Evolutionary conservation across 2,113 vertebrate species (phyloP).

Genomic region (Mixornis gularis): DNA sequence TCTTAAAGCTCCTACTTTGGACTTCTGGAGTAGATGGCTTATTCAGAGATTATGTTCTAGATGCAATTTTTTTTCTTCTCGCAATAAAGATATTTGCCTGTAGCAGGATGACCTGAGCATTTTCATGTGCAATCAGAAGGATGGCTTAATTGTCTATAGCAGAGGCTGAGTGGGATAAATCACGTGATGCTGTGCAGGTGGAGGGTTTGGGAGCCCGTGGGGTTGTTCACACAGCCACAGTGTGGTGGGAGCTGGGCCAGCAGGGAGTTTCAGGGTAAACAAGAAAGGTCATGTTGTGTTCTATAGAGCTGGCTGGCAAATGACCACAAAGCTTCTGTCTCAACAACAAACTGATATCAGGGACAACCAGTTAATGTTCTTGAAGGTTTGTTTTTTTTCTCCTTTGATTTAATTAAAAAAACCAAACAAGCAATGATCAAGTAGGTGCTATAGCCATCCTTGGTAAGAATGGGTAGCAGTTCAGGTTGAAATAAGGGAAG

Average conservation of each 20-base stretch:
- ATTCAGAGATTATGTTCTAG: not conserved
- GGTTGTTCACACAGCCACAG: not conserved
- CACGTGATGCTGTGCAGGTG: accelerated
- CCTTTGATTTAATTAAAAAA: not conserved
- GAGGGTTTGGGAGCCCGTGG: accelerated
- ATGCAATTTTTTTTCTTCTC: not conserved
- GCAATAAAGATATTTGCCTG: not conserved
- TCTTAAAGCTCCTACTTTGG: not conserved
- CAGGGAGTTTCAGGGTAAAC: not conserved
- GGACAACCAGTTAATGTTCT: not conserved
- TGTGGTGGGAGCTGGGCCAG: not conserved
- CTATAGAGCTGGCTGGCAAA: not conserved
- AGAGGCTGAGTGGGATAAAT: not conserved
- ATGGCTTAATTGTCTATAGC: not conserved
- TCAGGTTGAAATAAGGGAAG: not conserved
- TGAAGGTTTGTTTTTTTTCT: too few relatives aligned
- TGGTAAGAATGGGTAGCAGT: not conserved
- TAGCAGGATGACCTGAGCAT: not conserved
- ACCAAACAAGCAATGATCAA: not conserved
- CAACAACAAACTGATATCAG: not conserved
- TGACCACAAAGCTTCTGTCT: not conserved
- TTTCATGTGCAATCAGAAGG: not conserved
- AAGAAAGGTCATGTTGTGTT: not conserved
- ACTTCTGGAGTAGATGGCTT: not conserved
- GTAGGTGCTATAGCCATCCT: not conserved